Evolutionary conservation across 1,140 invertebrate species (phyloP), one percentile per base, ranked within the genome.

Genomic region (Choristoneura fumiferana): DNA sequence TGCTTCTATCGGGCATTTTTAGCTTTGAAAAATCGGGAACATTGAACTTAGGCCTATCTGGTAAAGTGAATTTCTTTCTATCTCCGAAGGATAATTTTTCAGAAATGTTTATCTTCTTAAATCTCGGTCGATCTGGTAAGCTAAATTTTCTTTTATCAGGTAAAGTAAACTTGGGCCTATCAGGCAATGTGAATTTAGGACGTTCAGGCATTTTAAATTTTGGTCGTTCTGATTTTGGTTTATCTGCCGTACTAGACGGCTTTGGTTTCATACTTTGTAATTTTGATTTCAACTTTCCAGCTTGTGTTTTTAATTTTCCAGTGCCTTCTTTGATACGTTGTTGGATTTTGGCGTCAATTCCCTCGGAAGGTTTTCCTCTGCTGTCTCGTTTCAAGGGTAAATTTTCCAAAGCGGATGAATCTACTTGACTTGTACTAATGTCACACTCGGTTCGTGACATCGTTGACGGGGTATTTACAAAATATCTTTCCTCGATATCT

Each of bases 361-460:
- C 69, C 57, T 91, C 89, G 6, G 76, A 61, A 63, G 78, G 87
- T 79, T 91, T 92, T 35, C 86, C 89, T 43, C 92, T 84, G 65
- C 89, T 92, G 53, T 91, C 92, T 59, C 91, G 89, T 65, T 91
- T 91, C 8, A 92, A 78, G 0, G 93, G 92, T 58, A 93, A 77
- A 60, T 94, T 91, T 76, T 93, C 93, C 49, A 93, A 84, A 29
- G 89, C 90, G 38, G 91, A 91, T 13, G 92, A 92, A 77, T 94
- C 93, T 55, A 93, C 91, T 87, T 94, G 92, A 78, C 92, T 93
- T 36, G 92, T 93, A 66, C 92, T 93, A 56, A 94, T 82, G 79
- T 94, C 93, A 77, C 90, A 92, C 70, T 93, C 92, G 12, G 91
- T 93, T 65, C 91, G 90, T 17, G 92, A 93, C 67, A 91, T 90